Base-by-base conservation (phyloP, 2,113 vertebrate genomes). In the Rallus limicola region DNA sequence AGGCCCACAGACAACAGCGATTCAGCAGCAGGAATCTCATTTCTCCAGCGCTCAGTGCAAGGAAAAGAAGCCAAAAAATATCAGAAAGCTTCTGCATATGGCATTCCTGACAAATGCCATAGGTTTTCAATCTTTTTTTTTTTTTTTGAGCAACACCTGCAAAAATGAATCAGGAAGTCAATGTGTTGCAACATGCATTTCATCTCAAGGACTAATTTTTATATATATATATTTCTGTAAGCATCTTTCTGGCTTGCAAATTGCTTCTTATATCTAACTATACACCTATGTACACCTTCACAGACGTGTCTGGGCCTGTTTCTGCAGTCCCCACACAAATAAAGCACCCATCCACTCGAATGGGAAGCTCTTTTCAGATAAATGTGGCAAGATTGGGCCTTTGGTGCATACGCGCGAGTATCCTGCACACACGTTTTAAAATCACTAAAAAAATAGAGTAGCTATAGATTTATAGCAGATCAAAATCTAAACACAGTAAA, bases 371-470 rank as follows among this genome's bases (percentile, higher is more conserved):
- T 90, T 68, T 90, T 56, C 65, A 71, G 31, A 79, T 20, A 86
- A 91, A 84, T 68, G 88, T 71, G 96, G 95, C 93, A 92, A 88
- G 93, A 79, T 0, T 36, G 56, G 69, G 90, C 93, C 95, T 96
- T 96, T 96, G 95, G 90, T 93, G 83, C 65, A 36, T 23, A 65
- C 0, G 24, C 86, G 74, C 5, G 4, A 90, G 33, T 65, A 95
- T 65, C 77, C 70, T 89, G 86, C 92, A 93, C 83, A 84, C 44
- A 40, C 11, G 79, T 86, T 70, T 83, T 86, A 65, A 88, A 92
- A 88, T 76, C 24, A 58, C 50, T 96, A 93, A 84, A 97, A 96
- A 97, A 94, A 97, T 97, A 97, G 19, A 97, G 69, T 55, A 79
- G 88, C 70, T 96, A 92, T 90, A 93, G 69, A 68, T 88, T 46